phyloP scores from a whole-genome alignment of 2,888 invertebrate species.

The Brachyopa scutellaris region DNA sequence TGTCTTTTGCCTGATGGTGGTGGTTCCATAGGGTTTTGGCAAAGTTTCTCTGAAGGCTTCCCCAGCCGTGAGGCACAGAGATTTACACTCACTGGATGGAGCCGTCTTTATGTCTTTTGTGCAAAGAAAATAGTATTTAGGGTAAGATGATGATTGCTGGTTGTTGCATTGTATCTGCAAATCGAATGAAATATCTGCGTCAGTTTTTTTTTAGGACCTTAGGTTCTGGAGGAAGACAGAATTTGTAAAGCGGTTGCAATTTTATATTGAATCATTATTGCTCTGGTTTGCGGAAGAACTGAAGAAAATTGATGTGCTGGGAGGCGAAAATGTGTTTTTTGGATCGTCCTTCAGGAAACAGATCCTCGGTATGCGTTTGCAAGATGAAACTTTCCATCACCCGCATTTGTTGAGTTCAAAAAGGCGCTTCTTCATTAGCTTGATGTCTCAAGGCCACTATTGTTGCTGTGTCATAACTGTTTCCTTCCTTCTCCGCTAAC shows the following conservation, averaged over 20 bases:
- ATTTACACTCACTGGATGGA: too few relatives aligned
- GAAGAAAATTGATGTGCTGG: too few relatives aligned
- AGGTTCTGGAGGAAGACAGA: not conserved
- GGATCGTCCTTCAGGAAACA: too few relatives aligned
- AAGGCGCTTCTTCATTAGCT: too few relatives aligned
- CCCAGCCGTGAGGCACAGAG: constrained; percentile 40
- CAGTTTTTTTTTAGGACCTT: constrained; percentile 1
- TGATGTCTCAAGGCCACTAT: too few relatives aligned
- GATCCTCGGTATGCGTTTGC: too few relatives aligned
- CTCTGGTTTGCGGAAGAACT: constrained; percentile 6
- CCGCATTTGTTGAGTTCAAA: too few relatives aligned
- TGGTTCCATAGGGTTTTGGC: constrained; percentile 5
- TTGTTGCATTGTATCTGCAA: constrained; percentile 32
- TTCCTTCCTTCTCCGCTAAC: too few relatives aligned
- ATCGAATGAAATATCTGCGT: constrained; percentile 22
- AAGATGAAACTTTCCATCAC: too few relatives aligned
- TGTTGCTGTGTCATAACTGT: too few relatives aligned
- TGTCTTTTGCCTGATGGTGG: constrained; percentile 33
- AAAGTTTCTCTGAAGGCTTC: not conserved
- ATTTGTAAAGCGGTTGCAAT: constrained; percentile 7
- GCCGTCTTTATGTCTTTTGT: too few relatives aligned
- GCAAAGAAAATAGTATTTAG: constrained; percentile 54
- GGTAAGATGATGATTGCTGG: constrained; percentile 61
- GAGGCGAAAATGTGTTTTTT: not conserved
- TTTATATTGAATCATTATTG: constrained; percentile 18